A percentile compares a stretch with the other conserved stretches of the same genome.
These are phyloP conservation scores for Eptesicus fuscus DNA, from an alignment of 2,113 vertebrate species.

Conservation along the genomic window DNA sequence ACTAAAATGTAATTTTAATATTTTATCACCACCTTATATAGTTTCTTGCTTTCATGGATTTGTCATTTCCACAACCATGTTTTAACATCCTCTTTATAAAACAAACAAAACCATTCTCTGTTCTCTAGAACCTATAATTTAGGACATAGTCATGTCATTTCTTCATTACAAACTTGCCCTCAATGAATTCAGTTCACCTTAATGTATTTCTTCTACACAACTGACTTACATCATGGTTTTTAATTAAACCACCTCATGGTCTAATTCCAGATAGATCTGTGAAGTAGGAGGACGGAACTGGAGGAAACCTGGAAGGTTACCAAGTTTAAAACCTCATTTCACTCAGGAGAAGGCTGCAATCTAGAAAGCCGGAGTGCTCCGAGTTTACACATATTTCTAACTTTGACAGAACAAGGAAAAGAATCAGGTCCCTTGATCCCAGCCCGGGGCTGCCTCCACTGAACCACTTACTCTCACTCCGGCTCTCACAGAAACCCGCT, in stretches of 20 bases:
- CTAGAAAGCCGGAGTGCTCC: background rate
- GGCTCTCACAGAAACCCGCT: background rate
- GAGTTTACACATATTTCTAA: background rate
- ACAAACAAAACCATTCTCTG: background rate
- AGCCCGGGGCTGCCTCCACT: background rate
- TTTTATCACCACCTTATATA: background rate
- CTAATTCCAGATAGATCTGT: background rate
- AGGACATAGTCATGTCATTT: background rate
- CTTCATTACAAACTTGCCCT: background rate
- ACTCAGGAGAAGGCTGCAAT: background rate
- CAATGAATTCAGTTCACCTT: background rate
- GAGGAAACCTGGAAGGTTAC: background rate
- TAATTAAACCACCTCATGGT: conserved; percentile 37
- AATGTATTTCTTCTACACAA: conserved; percentile 7
- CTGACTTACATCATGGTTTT: background rate
- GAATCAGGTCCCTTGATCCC: background rate
- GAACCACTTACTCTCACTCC: background rate
- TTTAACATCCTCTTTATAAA: background rate
- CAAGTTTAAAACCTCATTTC: conserved; percentile 30
- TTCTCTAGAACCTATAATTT: background rate
- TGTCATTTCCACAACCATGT: background rate
- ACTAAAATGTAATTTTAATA: background rate
- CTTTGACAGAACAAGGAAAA: background rate
- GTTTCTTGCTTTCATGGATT: background rate
- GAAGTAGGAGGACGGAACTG: background rate